Evolutionary conservation across 1,140 invertebrate genomes (phyloP).

Genomic region (Diachasma alloeum): DNA sequence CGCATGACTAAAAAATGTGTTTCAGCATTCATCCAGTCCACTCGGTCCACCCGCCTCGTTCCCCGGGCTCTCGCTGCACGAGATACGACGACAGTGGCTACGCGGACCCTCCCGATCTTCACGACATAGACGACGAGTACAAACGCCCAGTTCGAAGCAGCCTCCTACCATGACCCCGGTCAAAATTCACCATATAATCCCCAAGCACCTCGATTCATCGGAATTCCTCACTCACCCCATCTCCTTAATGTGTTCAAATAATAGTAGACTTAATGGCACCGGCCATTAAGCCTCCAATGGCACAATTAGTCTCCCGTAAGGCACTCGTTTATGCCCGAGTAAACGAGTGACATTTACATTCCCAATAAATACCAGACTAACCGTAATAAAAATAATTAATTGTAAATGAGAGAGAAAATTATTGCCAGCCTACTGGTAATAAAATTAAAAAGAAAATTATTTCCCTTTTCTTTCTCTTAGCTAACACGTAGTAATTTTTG

Average conservation of each 20-base stretch:
- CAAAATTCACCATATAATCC: constrained; percentile 39
- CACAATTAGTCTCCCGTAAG: constrained; percentile 3
- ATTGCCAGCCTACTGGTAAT: not conserved
- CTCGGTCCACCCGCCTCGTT: constrained; percentile 52
- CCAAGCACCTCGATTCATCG: not conserved
- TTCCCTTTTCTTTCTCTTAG: no score
- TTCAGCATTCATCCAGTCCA: constrained; percentile 51
- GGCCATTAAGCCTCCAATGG: not conserved
- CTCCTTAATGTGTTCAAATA: not conserved
- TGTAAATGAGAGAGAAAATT: not conserved
- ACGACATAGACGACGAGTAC: constrained; percentile 57
- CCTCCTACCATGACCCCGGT: constrained; percentile 54
- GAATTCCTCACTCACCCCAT: not conserved
- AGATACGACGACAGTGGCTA: constrained; percentile 60
- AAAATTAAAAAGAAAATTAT: not conserved
- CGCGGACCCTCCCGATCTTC: constrained; percentile 53
- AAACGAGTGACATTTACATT: constrained; percentile 37
- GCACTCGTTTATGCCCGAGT: constrained; percentile 32
- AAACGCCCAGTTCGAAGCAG: constrained; percentile 56
- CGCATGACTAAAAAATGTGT: constrained; percentile 26
- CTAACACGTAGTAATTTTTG: not conserved
- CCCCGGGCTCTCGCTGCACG: constrained; percentile 56
- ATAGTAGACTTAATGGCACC: not conserved
- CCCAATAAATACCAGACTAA: not conserved
- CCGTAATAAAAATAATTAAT: not conserved